These are phyloP conservation scores for Zaprionus inermis DNA, from an alignment of 1,140 invertebrate species.

Conservation along the genomic window DNA sequence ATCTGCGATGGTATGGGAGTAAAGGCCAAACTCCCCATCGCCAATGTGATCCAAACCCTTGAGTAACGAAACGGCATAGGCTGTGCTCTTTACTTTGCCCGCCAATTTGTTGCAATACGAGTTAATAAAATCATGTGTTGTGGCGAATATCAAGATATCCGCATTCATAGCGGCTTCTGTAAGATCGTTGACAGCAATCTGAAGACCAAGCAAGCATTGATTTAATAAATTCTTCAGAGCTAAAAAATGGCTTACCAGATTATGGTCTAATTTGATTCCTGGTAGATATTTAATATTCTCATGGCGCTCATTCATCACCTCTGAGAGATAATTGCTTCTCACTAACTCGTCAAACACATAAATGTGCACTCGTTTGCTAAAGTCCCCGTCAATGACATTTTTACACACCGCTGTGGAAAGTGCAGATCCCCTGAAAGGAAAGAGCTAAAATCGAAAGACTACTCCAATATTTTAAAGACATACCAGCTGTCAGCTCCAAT, in stretches of 20 bases:
- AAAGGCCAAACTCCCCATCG: constrained; percentile 95
- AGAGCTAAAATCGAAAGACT: neutral
- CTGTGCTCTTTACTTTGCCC: constrained; percentile 95
- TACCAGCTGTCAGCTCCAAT: constrained; percentile 69
- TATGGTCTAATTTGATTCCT: constrained; percentile 55
- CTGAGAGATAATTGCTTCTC: constrained; percentile 40
- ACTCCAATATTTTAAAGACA: constrained; percentile 5
- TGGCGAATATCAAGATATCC: constrained; percentile 98
- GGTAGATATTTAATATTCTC: constrained; percentile 72
- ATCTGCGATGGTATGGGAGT: constrained; percentile 95
- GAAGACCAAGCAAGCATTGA: constrained; percentile 47
- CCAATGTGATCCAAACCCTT: constrained; percentile 96
- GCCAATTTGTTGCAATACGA: constrained; percentile 92
- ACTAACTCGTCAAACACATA: constrained; percentile 65
- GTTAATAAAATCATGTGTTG: constrained; percentile 97
- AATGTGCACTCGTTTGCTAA: constrained; percentile 56
- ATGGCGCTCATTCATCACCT: constrained; percentile 62
- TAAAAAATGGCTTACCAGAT: constrained; percentile 47
- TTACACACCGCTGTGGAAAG: constrained; percentile 60
- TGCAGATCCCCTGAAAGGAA: constrained; percentile 61
- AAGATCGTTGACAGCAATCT: constrained; percentile 97
- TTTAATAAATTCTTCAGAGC: neutral
- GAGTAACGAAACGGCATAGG: constrained; percentile 96
- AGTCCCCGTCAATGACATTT: constrained; percentile 43
- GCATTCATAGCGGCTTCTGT: constrained; percentile 94